phyloP scores from a whole-genome alignment of 2,113 vertebrate species.

The Amia ocellicauda region DNA sequence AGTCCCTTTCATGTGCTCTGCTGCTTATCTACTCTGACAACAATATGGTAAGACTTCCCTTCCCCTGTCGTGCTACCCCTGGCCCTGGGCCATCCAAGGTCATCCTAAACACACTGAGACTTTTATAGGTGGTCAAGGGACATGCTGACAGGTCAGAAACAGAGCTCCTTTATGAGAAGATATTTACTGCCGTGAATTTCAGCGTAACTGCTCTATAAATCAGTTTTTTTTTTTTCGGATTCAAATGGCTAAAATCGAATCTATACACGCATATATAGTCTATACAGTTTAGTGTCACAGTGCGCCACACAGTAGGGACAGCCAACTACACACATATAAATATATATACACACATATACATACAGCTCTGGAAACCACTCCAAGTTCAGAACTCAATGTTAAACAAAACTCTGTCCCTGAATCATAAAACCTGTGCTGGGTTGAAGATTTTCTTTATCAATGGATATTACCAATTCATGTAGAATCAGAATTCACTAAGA shows the following conservation, averaged over 20 bases:
- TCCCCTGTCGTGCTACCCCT: conserved; percentile 65
- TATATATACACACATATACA: no score
- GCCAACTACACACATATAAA: no score
- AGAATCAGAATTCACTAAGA: no score
- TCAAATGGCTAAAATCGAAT: not conserved
- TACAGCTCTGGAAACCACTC: no score
- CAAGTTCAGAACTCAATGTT: no score
- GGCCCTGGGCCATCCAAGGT: conserved; percentile 57
- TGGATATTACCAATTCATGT: no score
- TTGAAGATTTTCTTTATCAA: no score
- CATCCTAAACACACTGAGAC: conserved; percentile 52
- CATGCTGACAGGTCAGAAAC: conserved; percentile 62
- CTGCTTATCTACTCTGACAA: conserved; percentile 77
- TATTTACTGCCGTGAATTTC: conserved; percentile 63
- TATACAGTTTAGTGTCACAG: no score
- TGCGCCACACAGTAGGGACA: no score
- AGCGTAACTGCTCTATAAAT: conserved; percentile 61
- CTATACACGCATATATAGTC: no score
- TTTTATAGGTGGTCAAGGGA: conserved; percentile 64
- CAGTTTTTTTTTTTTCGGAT: conserved; percentile 62
- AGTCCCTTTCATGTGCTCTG: conserved; percentile 67
- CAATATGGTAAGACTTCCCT: conserved; percentile 67
- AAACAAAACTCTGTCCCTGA: no score
- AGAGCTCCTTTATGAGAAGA: conserved; percentile 59
- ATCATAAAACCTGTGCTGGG: no score